A percentile compares a stretch with the other conserved stretches of the same genome.
phyloP scores from a whole-genome alignment of 2,113 vertebrate species.

The Smithornis capensis region DNA sequence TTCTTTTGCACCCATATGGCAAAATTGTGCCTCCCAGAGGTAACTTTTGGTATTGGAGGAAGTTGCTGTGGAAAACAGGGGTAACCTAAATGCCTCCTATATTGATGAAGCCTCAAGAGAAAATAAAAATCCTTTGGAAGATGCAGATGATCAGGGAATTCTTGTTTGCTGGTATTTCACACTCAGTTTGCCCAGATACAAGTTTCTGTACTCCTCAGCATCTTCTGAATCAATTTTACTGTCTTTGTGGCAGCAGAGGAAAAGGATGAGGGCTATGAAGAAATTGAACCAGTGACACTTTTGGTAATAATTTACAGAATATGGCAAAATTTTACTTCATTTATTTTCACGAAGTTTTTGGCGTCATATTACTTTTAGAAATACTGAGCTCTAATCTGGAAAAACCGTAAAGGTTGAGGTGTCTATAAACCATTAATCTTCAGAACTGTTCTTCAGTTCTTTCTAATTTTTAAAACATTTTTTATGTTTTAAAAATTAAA shows the following conservation, averaged over 20 bases:
- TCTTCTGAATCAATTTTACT: neutral
- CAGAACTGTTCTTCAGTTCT: no score
- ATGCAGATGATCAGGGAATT: neutral
- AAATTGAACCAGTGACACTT: neutral
- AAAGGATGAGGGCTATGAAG: neutral
- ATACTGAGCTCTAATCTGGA: neutral
- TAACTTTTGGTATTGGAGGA: neutral
- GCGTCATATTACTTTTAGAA: neutral
- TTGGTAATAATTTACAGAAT: neutral
- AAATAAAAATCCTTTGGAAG: neutral
- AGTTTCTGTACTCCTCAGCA: neutral
- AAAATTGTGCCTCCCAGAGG: constrained; percentile 57
- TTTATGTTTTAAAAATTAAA: neutral
- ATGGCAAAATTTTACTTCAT: neutral
- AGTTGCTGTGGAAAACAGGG: neutral
- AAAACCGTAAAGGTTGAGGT: neutral
- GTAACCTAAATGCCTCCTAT: neutral
- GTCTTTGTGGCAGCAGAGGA: neutral
- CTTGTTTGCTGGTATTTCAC: neutral
- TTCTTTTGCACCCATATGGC: neutral
- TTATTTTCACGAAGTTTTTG: neutral
- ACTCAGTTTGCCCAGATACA: neutral
- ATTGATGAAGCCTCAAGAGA: neutral
- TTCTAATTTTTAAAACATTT: no score
- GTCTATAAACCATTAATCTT: neutral